Evolutionary conservation across 2,888 invertebrate species (phyloP).

Genomic region (Galeruca laticollis): DNA sequence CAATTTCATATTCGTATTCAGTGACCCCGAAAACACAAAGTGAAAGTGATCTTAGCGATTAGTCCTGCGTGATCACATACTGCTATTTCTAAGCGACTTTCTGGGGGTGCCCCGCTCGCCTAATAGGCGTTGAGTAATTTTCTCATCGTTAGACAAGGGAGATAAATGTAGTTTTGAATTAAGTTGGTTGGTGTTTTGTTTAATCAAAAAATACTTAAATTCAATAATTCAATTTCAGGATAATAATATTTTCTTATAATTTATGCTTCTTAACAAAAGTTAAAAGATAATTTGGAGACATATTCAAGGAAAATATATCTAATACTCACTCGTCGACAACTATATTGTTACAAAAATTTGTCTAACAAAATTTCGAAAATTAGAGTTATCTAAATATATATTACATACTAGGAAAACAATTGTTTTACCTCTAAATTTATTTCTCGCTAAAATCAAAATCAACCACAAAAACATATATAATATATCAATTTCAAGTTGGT

Average conservation of each 20-base stretch:
- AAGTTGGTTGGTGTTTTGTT: not conserved
- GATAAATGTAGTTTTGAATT: not conserved
- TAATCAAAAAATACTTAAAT: not conserved
- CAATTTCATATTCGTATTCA: too few relatives aligned
- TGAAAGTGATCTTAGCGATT: too few relatives aligned
- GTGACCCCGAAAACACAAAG: too few relatives aligned
- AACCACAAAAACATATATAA: slow-evolving; percentile 1
- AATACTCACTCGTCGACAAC: slow-evolving; percentile 23
- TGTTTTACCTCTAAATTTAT: slow-evolving; percentile 21
- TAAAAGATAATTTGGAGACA: slow-evolving; percentile 24
- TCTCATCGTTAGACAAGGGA: not conserved
- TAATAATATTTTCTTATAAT: slow-evolving; percentile 20
- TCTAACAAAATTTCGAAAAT: slow-evolving; percentile 20
- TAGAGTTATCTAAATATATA: slow-evolving; percentile 16
- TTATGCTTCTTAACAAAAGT: slow-evolving; percentile 19
- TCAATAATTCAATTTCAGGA: not conserved
- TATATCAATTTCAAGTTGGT: too few relatives aligned
- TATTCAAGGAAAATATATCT: slow-evolving; percentile 22
- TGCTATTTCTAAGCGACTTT: too few relatives aligned
- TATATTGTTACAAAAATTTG: slow-evolving; percentile 28
- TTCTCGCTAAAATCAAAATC: slow-evolving; percentile 27
- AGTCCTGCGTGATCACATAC: too few relatives aligned
- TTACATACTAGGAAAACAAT: slow-evolving; percentile 27
- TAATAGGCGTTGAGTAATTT: not conserved
- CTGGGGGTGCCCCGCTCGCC: too few relatives aligned